Percentiles rank a stretch among this genome's conserved stretches.
phyloP scores from a whole-genome alignment of 2,113 vertebrate genomes.

The Mirounga angustirostris region DNA sequence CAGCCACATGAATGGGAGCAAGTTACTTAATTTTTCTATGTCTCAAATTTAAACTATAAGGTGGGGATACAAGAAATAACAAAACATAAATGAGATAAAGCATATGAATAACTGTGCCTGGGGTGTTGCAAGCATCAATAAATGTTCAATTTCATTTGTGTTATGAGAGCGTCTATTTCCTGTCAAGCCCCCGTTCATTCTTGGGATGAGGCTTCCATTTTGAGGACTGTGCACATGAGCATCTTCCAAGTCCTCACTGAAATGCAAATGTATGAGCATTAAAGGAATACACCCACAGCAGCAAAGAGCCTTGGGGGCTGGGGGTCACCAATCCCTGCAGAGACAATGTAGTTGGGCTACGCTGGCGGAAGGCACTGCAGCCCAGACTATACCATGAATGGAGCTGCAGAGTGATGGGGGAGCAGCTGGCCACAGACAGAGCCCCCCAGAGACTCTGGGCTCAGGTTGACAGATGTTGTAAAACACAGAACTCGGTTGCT shows the following conservation, averaged over 20 bases:
- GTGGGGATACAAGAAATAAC: neutral
- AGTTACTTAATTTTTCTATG: neutral
- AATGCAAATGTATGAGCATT: neutral
- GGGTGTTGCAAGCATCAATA: rapidly evolving
- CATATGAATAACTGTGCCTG: rapidly evolving
- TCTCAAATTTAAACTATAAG: neutral
- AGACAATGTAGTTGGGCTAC: neutral
- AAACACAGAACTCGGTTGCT: neutral
- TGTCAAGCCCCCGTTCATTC: neutral
- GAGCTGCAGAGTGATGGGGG: no score
- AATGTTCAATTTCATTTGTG: neutral
- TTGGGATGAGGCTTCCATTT: neutral
- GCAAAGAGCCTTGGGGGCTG: neutral
- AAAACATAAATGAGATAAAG: neutral
- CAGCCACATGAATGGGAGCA: neutral
- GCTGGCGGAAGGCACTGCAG: neutral
- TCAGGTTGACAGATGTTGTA: neutral
- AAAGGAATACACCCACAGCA: neutral
- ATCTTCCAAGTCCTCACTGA: neutral
- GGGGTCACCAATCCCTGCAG: neutral
- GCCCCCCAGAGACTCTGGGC: neutral
- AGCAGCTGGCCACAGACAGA: neutral
- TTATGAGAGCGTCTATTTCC: neutral
- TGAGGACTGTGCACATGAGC: neutral
- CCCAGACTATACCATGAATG: neutral